Evolutionary conservation across 1,140 invertebrate species (phyloP), one percentile per base, ranked within the genome.

Genomic region (Pachyrhynchus sulphureomaculatus): DNA sequence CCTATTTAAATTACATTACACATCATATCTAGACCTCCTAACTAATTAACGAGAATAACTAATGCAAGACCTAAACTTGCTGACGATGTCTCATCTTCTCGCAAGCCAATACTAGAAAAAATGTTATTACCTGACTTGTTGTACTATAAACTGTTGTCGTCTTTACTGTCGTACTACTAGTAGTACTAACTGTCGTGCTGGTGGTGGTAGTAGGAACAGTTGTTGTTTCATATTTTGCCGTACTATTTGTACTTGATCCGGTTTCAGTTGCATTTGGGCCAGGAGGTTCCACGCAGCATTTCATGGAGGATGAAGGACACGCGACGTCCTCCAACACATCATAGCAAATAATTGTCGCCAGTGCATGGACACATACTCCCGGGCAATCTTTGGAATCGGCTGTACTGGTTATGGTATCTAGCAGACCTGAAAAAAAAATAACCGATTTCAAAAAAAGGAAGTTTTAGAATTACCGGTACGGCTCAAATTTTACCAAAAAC

Each of bases 361-460:
- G 72, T 4, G 88, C 83, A 70, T 93, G 90, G 23, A 92, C 88
- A 73, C 91, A 95, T 41, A 90, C 85, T 0, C 92, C 91, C 0
- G 91, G 91, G 75, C 91, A 94, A 68, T 91, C 87, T 70, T 89
- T 90, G 34, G 85, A 84, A 70, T 90, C 88, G 17, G 86, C 89
- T 17, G 91, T 91, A 32, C 84, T 90, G 10, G 91, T 91, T 68
- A 94, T 84, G 0, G 89, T 87, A 64, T 92, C 90, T 59, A 93
- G 76, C 1, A 93, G 80, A 68, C 90, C 91, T 93, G 78, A 2
- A 64, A 58, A 20, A 21, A 18, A 17, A 42, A 13, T 3, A n/a
- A 32, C 12, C 5, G 5, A 12, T 32, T 6, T 32, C 5, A 6
- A 32, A 6, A 12, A 6, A 32, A 6, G 29, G 5, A 32, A 12